Evolutionary conservation across 2,888 invertebrate species (phyloP), one percentile per base, ranked within the genome.

Genomic region (Drosophila limbata): DNA sequence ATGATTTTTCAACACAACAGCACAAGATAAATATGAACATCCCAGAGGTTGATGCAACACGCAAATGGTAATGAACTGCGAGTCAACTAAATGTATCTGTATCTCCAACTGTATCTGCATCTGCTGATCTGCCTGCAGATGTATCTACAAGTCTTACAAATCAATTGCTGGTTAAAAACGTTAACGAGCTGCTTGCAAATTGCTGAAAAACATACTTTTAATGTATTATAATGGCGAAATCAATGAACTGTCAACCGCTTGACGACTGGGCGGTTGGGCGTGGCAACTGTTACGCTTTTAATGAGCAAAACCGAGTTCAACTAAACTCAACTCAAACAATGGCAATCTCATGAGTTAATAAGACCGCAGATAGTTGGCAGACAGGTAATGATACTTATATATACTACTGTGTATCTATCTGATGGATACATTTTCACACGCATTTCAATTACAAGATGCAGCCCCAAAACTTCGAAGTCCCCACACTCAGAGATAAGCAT

Each of bases 31-130:
- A 69, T 31, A 37, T 56, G 64, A 45, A 17, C 71, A 67, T 57
- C 65, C 63, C 69, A 71, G 79, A 69, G 78, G 73, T 79, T 86
- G 79, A 64, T 71, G 84, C 68, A 84, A 83, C 78, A 66, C 60
- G 69, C 62, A 31, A 80, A 61, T 66, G 71, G 52, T 78, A 72
- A 78, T 64, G 69, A 78, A 66, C 67, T 71, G 63, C 71, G 37
- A 72, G 61, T 64, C 44, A 59, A 59, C 48, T 33, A 33, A 50
- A 44, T 39, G 19, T 28, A 51, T 21, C 17, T 42, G 25, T 48
- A 33, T 62, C 39, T 51, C 9, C n/a, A 8, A 21, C 21, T 40
- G 15, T 40, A 28, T 55, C 39, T 51, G 19, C 19, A 8, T 42
- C 15, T 35, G 25, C 33, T 5, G n/a, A n/a, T 17, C 40, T 42